phyloP scores from a whole-genome alignment of 1,140 invertebrate species.

The Neelides sp. region DNA sequence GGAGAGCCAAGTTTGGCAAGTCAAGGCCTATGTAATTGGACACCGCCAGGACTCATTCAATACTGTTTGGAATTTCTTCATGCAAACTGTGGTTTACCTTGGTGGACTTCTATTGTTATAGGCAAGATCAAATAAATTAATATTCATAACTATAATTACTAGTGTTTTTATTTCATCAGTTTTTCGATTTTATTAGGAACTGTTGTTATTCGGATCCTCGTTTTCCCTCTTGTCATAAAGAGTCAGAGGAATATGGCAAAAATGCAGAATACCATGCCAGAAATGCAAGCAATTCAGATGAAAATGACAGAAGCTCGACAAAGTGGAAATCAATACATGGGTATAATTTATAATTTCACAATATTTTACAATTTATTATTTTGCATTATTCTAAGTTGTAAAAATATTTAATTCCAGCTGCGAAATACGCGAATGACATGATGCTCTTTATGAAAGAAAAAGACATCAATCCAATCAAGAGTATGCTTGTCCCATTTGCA shows the following conservation, averaged over 20 bases:
- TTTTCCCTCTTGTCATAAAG: conserved; percentile 73
- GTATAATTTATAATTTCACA: conserved; percentile 36
- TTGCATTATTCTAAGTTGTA: not conserved
- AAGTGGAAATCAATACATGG: conserved; percentile 62
- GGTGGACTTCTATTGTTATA: conserved; percentile 66
- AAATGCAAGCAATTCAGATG: conserved; percentile 60
- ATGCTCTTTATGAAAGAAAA: conserved; percentile 67
- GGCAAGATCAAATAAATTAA: not conserved
- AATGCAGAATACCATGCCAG: conserved; percentile 68
- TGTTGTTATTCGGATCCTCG: conserved; percentile 49
- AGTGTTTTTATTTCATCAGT: not conserved
- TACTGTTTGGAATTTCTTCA: conserved; percentile 68
- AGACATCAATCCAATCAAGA: conserved; percentile 64
- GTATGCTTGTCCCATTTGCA: conserved; percentile 60
- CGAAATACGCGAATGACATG: conserved; percentile 57
- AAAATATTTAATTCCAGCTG: conserved; percentile 38
- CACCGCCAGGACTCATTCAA: conserved; percentile 66
- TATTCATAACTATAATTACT: not conserved
- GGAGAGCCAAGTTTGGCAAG: conserved; percentile 65
- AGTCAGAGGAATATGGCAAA: conserved; percentile 60
- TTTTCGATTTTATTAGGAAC: conserved; percentile 49
- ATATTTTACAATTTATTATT: not conserved
- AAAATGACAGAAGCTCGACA: conserved; percentile 71
- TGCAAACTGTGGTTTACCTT: conserved; percentile 59
- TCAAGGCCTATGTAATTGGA: conserved; percentile 63